These are phyloP conservation scores for Scalopus aquaticus DNA, from an alignment of 2,113 vertebrate genomes.

Conservation along the genomic window DNA sequence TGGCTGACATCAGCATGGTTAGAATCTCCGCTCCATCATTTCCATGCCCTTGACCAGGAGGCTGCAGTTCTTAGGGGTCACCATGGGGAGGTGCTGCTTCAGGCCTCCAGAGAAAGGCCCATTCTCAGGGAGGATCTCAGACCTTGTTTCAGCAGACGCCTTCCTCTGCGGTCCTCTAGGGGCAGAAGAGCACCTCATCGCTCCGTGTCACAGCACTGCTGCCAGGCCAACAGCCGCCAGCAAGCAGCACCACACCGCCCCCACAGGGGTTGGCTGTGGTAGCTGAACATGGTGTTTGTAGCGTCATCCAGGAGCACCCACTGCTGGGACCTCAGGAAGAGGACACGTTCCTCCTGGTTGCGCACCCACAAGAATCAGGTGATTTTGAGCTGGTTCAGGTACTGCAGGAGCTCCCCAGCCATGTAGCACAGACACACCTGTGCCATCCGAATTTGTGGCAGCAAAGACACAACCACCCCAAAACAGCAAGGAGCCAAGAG, in stretches of 20 bases:
- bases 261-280: accelerated
- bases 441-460: accelerated
- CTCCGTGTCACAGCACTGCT: background rate
- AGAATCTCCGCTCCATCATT: background rate
- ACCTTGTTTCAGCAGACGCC: accelerated
- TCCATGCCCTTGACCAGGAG: background rate
- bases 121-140: too few relatives aligned
- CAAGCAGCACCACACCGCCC: accelerated
- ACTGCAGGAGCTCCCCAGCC: background rate
- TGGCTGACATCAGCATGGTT: too few relatives aligned
- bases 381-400: too few relatives aligned
- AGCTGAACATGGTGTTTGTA: background rate
- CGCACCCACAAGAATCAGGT: background rate
- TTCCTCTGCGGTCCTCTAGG: background rate
- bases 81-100: accelerated
- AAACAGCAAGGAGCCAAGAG: background rate
- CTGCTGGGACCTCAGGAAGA: background rate
- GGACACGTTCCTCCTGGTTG: accelerated
- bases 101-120: accelerated
- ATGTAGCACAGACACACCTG: accelerated
- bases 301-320: accelerated
- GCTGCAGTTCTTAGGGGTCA: background rate
- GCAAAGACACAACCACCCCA: accelerated
- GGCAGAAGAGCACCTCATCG: accelerated
- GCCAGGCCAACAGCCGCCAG: background rate